Conservation (phyloP, 2,888 invertebrate genomes). For the Axea sp. region DNA sequence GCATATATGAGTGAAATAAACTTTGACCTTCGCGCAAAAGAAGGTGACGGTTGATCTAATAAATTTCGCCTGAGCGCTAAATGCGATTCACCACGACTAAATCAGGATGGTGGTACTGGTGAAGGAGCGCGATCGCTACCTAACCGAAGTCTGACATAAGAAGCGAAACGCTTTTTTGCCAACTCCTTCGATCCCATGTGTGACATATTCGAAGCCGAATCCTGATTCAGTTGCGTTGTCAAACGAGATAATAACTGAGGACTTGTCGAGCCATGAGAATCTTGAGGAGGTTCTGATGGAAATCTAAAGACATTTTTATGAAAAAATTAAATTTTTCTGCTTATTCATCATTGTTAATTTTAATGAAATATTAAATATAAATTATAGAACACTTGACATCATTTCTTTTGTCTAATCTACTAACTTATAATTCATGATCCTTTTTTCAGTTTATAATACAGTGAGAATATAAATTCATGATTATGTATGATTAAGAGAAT, state of each 20-base stretch:
- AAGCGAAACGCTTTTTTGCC: slow-evolving; percentile 88
- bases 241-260: slow-evolving; percentile 77
- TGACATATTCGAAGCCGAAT: slow-evolving; percentile 68
- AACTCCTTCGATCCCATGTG: slow-evolving; percentile 74
- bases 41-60: slow-evolving; percentile 80
- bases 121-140: slow-evolving; percentile 80
- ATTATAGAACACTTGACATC: too few species aligned
- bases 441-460: too few species aligned
- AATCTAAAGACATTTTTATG: too few species aligned
- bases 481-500: too few species aligned
- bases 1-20: too few species aligned
- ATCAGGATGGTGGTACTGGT: slow-evolving; percentile 77
- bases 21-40: slow-evolving; percentile 76
- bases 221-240: slow-evolving; percentile 75
- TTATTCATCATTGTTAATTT: too few species aligned
- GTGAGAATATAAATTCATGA: too few species aligned
- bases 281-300: slow-evolving; percentile 75
- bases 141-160: slow-evolving; percentile 90
- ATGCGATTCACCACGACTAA: slow-evolving; percentile 79
- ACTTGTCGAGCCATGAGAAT: slow-evolving; percentile 74
- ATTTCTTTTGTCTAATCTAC: too few species aligned
- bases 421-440: too few species aligned
- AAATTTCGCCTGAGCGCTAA: slow-evolving; percentile 82
- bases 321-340: too few species aligned
- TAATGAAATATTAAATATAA: too few species aligned